Conservation (phyloP, 2,888 invertebrate species). For the Drepana falcataria region DNA sequence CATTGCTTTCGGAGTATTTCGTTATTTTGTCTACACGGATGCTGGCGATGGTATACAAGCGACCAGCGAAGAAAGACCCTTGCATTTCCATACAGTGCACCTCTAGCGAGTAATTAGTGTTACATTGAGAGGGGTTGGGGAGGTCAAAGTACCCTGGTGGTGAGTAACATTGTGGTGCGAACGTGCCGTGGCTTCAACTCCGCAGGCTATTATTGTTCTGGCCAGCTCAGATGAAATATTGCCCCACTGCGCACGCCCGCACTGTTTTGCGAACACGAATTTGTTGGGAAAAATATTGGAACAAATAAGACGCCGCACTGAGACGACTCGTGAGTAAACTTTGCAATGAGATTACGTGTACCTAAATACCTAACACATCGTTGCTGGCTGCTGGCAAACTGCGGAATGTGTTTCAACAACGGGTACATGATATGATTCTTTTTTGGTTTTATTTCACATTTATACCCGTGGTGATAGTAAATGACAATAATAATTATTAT, state of each 20-base stretch:
- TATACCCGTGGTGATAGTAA: too few relatives aligned
- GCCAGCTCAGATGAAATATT: constrained; percentile 77
- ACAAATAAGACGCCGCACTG: constrained; percentile 59
- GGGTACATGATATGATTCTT: not conserved
- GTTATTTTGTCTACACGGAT: constrained; percentile 78
- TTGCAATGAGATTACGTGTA: constrained; percentile 39
- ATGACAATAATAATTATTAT: too few relatives aligned
- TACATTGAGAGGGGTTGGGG: constrained; percentile 30
- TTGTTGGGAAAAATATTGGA: constrained; percentile 68
- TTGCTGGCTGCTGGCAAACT: not conserved
- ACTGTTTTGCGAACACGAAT: constrained; percentile 69
- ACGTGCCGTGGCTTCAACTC: constrained; percentile 76
- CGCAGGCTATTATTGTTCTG: constrained; percentile 76
- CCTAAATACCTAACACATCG: not conserved
- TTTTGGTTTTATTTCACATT: too few relatives aligned
- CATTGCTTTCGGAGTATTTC: constrained; percentile 75
- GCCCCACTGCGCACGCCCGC: constrained; percentile 71
- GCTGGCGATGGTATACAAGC: constrained; percentile 62
- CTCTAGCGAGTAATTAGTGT: constrained; percentile 24
- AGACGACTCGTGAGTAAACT: constrained; percentile 57
- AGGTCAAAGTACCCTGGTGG: constrained; percentile 47
- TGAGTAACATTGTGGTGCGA: constrained; percentile 69
- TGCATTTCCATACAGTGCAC: constrained; percentile 23
- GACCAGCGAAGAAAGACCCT: constrained; percentile 43
- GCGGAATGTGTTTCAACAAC: not conserved